phyloP scores from a whole-genome alignment of 2,113 vertebrate genomes.

The Benitochromis conjunctus region DNA sequence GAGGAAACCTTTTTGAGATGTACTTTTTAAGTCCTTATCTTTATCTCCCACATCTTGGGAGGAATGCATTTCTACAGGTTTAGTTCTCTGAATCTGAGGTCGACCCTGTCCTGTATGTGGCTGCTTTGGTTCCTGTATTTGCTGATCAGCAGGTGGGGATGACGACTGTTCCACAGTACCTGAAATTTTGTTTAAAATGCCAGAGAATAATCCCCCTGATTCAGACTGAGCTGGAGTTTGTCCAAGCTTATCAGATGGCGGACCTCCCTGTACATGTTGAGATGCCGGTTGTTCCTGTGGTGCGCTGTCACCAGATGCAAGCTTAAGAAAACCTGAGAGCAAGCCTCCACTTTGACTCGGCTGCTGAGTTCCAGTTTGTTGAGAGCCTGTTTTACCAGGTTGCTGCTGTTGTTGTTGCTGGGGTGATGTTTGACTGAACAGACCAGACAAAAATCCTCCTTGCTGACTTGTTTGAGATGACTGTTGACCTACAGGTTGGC shows the following conservation, averaged over 20 bases:
- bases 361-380: conserved; percentile 35
- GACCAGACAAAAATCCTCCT: conserved; percentile 63
- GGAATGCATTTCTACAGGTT: conserved; percentile 58
- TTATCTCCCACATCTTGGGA: conserved; percentile 31
- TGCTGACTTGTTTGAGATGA: conserved; percentile 47
- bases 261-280: conserved; percentile 10
- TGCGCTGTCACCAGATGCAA: conserved; percentile 72
- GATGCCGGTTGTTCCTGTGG: conserved; percentile 34
- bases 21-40: conserved; percentile 54
- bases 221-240: conserved; percentile 47
- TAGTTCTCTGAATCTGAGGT: conserved; percentile 65
- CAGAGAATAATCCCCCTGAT: conserved; percentile 72
- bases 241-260: conserved; percentile 2
- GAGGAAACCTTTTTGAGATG: conserved; percentile 69
- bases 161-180: conserved; percentile 36
- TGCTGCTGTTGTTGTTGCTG: conserved; percentile 30
- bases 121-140: conserved; percentile 31
- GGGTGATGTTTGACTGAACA: conserved; percentile 50
- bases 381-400: conserved; percentile 18
- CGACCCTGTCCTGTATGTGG: conserved; percentile 26
- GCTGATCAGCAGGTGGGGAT: conserved; percentile 12
- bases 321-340: conserved; percentile 75
- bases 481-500: conserved; percentile 30
- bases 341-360: conserved; percentile 59
- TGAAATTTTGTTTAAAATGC: conserved; percentile 65